Evolutionary conservation across 2,797 vertebrate species (phyloP).

Genomic region (Muscicapa comitata): DNA sequence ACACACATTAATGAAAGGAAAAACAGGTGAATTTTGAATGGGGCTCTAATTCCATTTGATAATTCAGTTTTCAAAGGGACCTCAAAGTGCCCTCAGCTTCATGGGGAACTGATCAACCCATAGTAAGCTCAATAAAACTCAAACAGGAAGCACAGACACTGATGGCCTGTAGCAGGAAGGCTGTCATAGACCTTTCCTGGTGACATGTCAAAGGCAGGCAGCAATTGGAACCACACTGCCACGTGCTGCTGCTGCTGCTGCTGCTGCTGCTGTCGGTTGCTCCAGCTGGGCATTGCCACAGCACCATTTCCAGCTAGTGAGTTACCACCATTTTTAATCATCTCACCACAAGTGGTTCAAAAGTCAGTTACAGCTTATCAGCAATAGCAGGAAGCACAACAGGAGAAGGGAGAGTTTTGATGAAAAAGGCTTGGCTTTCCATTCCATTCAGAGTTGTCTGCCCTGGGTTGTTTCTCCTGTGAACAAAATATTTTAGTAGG

Average conservation of each 20-base stretch:
- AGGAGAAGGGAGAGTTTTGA: neutral
- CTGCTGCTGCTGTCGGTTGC: neutral
- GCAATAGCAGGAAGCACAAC: neutral
- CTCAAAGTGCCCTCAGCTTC: neutral
- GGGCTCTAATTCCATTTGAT: neutral
- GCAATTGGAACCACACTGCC: slow-evolving; percentile 16
- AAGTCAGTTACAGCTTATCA: neutral
- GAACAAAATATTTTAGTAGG: neutral
- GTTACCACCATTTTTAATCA: neutral
- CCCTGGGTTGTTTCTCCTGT: neutral
- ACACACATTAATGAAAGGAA: neutral
- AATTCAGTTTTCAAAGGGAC: slow-evolving; percentile 5
- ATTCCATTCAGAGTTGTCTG: neutral
- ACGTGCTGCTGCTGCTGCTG: neutral
- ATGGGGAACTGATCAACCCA: neutral
- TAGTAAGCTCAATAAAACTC: neutral
- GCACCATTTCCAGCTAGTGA: neutral
- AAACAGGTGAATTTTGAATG: slow-evolving; percentile 25
- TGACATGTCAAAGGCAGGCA: slow-evolving; percentile 20
- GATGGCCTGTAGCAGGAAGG: neutral
- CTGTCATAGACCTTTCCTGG: neutral
- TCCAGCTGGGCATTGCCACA: neutral
- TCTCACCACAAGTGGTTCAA: neutral
- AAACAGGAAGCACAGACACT: neutral
- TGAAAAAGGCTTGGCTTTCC: neutral